phyloP scores from a whole-genome alignment of 2,113 vertebrate species.

The Butastur rufipennis region DNA sequence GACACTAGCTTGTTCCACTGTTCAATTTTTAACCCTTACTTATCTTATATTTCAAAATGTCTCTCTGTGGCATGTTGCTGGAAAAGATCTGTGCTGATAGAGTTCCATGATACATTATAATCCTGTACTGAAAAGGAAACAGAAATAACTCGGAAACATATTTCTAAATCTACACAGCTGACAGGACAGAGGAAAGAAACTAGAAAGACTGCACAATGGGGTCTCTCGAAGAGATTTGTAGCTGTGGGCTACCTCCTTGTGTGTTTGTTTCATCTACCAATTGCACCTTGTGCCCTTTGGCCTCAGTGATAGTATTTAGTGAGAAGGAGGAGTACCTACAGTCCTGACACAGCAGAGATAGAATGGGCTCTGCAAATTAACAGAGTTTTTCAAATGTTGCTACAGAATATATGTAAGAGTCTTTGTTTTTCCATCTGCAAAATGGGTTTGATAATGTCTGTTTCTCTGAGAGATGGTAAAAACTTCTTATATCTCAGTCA shows the following conservation, averaged over 20 bases:
- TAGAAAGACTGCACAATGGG: neutral
- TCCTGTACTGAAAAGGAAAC: neutral
- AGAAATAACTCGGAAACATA: neutral
- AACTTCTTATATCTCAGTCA: neutral
- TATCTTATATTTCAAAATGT: neutral
- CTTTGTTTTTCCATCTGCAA: neutral
- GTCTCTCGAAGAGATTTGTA: neutral
- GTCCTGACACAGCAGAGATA: neutral
- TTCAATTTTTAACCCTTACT: neutral
- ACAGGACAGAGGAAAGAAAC: neutral
- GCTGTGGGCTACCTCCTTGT: neutral
- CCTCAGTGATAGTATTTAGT: neutral
- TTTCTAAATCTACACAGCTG: neutral
- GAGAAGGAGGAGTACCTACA: neutral
- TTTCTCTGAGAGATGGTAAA: neutral
- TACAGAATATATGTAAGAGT: neutral
- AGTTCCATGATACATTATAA: neutral
- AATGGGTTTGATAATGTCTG: neutral
- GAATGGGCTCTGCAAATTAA: neutral
- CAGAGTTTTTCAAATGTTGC: neutral
- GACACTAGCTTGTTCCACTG: neutral
- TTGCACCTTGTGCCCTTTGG: neutral
- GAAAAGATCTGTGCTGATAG: neutral
- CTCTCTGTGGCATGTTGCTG: neutral
- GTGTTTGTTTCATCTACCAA: neutral